A percentile compares a stretch with the other conserved stretches of the same genome.
These are phyloP conservation scores for Paramormyrops hopkinsi DNA, from an alignment of 2,797 vertebrate genomes.

Conservation along the genomic window DNA sequence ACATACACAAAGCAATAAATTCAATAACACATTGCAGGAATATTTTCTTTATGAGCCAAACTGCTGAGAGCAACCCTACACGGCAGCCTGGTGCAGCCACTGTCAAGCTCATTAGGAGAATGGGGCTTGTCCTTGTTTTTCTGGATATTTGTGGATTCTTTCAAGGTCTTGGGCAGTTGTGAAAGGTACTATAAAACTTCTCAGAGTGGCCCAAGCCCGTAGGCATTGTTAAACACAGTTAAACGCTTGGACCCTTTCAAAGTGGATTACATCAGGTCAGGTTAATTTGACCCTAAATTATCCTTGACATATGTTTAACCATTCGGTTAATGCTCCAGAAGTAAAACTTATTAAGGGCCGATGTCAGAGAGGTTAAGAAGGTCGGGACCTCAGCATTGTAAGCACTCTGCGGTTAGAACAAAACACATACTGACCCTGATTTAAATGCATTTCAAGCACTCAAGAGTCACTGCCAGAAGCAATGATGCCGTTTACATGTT, in stretches of 20 bases:
- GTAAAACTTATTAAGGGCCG: constrained; percentile 65
- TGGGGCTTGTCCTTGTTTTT: constrained; percentile 41
- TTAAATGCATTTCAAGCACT: constrained; percentile 31
- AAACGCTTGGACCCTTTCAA: constrained; percentile 74
- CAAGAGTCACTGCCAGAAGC: constrained; percentile 24
- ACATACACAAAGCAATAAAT: neutral
- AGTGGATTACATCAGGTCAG: constrained; percentile 75
- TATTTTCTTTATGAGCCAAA: neutral
- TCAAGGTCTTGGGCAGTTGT: constrained; percentile 54
- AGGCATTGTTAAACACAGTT: constrained; percentile 61
- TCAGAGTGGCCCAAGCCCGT: constrained; percentile 43
- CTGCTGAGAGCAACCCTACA: neutral
- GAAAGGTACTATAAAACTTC: constrained; percentile 60
- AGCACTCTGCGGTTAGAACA: constrained; percentile 41
- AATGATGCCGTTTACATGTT: neutral
- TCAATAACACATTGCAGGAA: neutral
- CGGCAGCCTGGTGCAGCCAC: neutral
- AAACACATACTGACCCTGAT: constrained; percentile 32
- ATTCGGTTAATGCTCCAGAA: constrained; percentile 66
- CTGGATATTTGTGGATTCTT: constrained; percentile 45
- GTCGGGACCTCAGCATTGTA: constrained; percentile 57
- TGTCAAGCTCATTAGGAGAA: neutral
- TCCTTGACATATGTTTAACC: constrained; percentile 76
- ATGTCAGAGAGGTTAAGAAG: constrained; percentile 56
- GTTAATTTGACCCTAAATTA: constrained; percentile 73